Conservation (phyloP, 2,113 vertebrate species). For the Trogon melanurus region DNA sequence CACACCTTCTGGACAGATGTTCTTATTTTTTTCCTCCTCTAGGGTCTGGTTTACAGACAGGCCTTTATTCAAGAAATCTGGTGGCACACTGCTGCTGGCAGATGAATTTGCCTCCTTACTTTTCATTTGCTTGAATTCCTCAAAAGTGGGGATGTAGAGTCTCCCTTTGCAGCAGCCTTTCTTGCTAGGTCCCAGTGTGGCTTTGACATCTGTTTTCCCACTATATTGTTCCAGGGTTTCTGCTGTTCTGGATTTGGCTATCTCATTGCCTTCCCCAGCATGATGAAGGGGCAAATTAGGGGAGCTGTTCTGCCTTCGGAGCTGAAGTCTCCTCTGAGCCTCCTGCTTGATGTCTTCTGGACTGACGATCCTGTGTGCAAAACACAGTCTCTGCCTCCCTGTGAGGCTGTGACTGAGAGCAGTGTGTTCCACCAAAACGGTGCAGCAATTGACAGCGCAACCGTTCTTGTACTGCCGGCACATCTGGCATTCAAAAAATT, state of each 20-base stretch:
- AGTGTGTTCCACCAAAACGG: neutral
- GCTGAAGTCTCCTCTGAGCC: conserved; percentile 80
- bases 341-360: conserved; percentile 88
- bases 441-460: conserved; percentile 43
- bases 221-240: conserved; percentile 60
- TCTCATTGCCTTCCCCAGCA: conserved; percentile 43
- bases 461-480: conserved; percentile 7
- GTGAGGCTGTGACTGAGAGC: conserved; percentile 11
- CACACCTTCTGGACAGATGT: neutral
- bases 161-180: conserved; percentile 70
- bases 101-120: conserved; percentile 68
- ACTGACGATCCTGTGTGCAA: conserved; percentile 70
- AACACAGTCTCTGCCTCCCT: conserved; percentile 30
- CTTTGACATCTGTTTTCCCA: conserved; percentile 6
- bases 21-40: neutral
- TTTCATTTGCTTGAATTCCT: conserved; percentile 90
- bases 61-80: neutral
- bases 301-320: conserved; percentile 85
- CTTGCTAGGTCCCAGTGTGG: conserved; percentile 5
- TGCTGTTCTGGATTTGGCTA: conserved; percentile 76
- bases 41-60: neutral
- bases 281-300: conserved; percentile 76
- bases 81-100: neutral
- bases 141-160: conserved; percentile 87
- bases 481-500: conserved; percentile 40